Evolutionary conservation across 2,113 vertebrate species (phyloP).

Genomic region (Calcarius ornatus): DNA sequence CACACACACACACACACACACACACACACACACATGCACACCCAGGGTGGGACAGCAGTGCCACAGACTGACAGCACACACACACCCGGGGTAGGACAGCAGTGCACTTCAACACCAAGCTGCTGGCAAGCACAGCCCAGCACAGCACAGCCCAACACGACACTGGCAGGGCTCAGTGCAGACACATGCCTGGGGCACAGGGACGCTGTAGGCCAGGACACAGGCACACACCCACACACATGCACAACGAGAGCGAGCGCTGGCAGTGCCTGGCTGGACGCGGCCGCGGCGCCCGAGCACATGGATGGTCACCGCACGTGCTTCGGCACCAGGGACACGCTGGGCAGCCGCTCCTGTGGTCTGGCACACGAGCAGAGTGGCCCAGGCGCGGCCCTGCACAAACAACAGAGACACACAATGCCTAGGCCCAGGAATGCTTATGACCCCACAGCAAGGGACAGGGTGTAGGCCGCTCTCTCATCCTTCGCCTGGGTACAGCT

Average conservation of each 20-base stretch:
- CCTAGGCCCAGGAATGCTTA: conserved; percentile 33
- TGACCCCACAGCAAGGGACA: conserved; percentile 5
- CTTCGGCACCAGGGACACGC: background rate
- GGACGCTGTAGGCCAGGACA: background rate
- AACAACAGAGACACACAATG: background rate
- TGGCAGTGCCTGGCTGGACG: background rate
- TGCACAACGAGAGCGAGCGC: conserved; percentile 8
- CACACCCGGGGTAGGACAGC: background rate
- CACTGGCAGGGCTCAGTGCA: background rate
- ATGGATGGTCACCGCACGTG: background rate
- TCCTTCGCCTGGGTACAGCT: conserved; percentile 31
- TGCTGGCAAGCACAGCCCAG: conserved; percentile 28
- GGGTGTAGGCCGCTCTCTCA: background rate
- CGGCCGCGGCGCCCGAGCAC: background rate
- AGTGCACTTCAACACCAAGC: background rate
- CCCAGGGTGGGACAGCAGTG: no score
- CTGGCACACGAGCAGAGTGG: background rate
- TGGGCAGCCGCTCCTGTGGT: background rate
- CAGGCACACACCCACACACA: conserved; percentile 21
- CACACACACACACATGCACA: no score
- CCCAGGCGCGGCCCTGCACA: background rate
- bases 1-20: no score
- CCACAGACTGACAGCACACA: background rate
- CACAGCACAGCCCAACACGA: conserved; percentile 9
- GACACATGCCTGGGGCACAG: background rate